A percentile compares a stretch with the other conserved stretches of the same genome.
Evolutionary conservation across 2,888 invertebrate species (phyloP).

Genomic region (Ramazzottius varieornatus): DNA sequence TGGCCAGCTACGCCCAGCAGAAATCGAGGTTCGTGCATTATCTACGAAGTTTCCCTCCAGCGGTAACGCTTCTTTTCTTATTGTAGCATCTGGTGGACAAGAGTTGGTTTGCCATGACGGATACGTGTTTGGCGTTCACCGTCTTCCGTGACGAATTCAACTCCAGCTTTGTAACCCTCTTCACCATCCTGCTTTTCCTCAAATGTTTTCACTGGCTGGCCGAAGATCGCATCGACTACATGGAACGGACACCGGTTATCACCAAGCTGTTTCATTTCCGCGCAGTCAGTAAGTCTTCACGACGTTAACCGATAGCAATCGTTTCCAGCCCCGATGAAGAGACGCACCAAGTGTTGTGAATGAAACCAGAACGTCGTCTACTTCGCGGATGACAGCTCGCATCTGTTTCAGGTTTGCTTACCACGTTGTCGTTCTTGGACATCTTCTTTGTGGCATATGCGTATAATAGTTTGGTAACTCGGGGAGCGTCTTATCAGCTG

Average conservation of each 20-base stretch:
- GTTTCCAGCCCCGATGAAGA: too few relatives aligned
- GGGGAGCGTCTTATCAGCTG: slow-evolving; percentile 86
- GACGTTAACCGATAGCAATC: too few relatives aligned
- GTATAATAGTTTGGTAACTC: slow-evolving; percentile 63
- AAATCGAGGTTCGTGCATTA: slow-evolving; percentile 50
- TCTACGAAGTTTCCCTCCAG: not conserved
- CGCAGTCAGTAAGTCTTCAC: slow-evolving; percentile 4
- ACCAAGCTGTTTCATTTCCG: slow-evolving; percentile 59
- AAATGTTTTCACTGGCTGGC: slow-evolving; percentile 99
- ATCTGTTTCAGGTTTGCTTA: slow-evolving; percentile 34
- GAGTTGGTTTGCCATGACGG: slow-evolving; percentile 98
- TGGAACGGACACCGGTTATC: slow-evolving; percentile 94
- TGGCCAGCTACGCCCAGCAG: slow-evolving; percentile 73
- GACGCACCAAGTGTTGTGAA: too few relatives aligned
- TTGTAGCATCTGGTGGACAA: slow-evolving; percentile 79
- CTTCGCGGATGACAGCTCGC: too few relatives aligned
- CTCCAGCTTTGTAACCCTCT: slow-evolving; percentile 85
- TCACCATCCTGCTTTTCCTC: slow-evolving; percentile 74
- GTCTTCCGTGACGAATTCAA: slow-evolving; percentile 96
- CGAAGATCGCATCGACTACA: slow-evolving; percentile 95
- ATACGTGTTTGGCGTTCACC: slow-evolving; percentile 94
- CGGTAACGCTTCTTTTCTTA: slow-evolving; percentile 6
- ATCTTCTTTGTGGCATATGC: slow-evolving; percentile 70
- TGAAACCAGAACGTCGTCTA: too few relatives aligned
- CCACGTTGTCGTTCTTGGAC: slow-evolving; percentile 54